Conservation (phyloP, 2,797 vertebrate genomes). For the Melanogrammus aeglefinus region DNA sequence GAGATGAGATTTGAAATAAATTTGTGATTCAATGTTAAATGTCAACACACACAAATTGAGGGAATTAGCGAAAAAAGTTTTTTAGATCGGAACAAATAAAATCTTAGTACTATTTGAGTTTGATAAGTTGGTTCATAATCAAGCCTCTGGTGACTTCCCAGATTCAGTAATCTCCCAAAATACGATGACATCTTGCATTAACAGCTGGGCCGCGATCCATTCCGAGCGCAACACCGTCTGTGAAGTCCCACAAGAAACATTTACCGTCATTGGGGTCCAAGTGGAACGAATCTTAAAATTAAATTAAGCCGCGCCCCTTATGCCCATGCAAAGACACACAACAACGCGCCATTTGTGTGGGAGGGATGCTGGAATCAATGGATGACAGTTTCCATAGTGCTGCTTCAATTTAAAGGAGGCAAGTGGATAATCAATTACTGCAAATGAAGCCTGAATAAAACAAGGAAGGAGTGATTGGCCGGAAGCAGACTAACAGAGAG, state of each 20-base stretch:
- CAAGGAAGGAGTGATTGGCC: constrained; percentile 51
- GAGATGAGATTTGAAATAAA: too few relatives aligned
- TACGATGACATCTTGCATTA: constrained; percentile 60
- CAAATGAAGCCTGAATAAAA: constrained; percentile 58
- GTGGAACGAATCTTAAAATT: constrained; percentile 68
- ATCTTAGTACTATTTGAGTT: not conserved
- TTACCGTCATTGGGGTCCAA: constrained; percentile 67
- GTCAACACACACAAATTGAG: too few relatives aligned
- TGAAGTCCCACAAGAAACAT: constrained; percentile 63
- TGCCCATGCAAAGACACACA: constrained; percentile 36
- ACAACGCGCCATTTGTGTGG: constrained; percentile 43
- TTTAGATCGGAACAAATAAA: not conserved
- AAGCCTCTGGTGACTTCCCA: constrained; percentile 48
- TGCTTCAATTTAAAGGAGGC: constrained; percentile 46
- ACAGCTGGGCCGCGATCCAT: constrained; percentile 58
- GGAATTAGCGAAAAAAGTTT: too few relatives aligned
- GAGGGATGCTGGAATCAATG: constrained; percentile 60
- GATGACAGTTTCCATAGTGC: constrained; percentile 59
- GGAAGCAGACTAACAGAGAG: constrained; percentile 29
- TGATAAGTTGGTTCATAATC: constrained; percentile 31
- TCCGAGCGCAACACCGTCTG: constrained; percentile 53
- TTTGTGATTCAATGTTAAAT: too few relatives aligned
- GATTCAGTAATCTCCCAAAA: constrained; percentile 31
- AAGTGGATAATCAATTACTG: constrained; percentile 53
- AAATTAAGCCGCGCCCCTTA: constrained; percentile 60